These are phyloP conservation scores for Caprella mutica DNA, from an alignment of 2,888 invertebrate species.

Conservation along the genomic window DNA sequence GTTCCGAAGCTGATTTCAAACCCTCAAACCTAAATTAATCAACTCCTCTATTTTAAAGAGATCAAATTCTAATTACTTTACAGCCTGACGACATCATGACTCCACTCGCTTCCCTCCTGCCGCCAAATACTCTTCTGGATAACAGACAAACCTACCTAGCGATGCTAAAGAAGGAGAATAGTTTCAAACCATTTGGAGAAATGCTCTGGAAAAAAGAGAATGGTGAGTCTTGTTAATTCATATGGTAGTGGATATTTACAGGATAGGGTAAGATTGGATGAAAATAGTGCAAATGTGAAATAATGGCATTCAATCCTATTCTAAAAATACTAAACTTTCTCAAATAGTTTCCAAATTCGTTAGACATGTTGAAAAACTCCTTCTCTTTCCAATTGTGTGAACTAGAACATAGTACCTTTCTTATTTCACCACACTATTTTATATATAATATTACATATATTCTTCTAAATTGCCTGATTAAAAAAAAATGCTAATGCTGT, in stretches of 20 bases:
- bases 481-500: neutral
- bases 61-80: conserved; percentile 16
- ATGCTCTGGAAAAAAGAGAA: conserved; percentile 43
- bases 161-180: conserved; percentile 55
- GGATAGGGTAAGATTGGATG: neutral
- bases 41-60: no score
- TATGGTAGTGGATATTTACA: neutral
- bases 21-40: no score
- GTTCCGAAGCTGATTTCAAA: no score
- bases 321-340: neutral
- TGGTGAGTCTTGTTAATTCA: conserved; percentile 5
- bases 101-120: conserved; percentile 56
- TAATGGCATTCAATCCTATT: neutral
- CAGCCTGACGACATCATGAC: conserved; percentile 63
- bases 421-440: neutral
- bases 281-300: neutral
- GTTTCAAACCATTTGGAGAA: conserved; percentile 63
- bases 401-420: neutral
- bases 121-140: conserved; percentile 47
- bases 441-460: neutral
- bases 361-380: neutral
- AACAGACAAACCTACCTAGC: conserved; percentile 56
- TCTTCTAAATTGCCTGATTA: neutral
- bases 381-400: neutral
- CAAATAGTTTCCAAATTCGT: neutral